phyloP scores from a whole-genome alignment of 2,113 vertebrate genomes.

The Mus spicilegus region DNA sequence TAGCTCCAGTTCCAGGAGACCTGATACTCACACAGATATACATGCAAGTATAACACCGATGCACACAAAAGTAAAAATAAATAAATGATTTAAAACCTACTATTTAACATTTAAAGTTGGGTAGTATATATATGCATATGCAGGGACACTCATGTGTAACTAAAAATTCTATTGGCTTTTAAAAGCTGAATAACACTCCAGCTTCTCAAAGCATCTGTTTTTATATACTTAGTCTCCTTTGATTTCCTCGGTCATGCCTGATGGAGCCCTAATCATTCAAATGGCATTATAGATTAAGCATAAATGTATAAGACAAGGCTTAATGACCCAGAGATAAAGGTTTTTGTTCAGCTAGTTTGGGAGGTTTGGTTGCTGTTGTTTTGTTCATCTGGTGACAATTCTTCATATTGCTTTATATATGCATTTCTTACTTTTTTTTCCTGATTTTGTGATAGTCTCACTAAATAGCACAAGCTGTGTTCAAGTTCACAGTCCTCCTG shows the following conservation, averaged over 20 bases:
- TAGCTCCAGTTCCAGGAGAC: neutral
- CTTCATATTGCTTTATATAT: neutral
- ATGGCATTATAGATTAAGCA: neutral
- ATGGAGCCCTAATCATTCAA: slow-evolving; percentile 28
- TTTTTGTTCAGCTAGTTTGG: neutral
- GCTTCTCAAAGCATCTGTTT: neutral
- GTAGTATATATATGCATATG: neutral
- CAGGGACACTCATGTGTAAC: too few relatives aligned
- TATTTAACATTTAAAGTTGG: neutral
- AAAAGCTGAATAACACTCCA: neutral
- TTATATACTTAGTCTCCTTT: neutral
- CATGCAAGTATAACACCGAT: neutral
- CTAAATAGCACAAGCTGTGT: neutral
- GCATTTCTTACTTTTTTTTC: neutral
- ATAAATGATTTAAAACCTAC: neutral
- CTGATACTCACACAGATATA: neutral
- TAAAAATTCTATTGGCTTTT: neutral
- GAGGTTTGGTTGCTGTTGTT: neutral
- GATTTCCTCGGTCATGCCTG: neutral
- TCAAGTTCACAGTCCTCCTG: neutral
- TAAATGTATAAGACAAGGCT: neutral
- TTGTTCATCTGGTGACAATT: neutral
- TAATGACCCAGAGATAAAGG: neutral
- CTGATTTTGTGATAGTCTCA: neutral
- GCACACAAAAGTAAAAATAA: neutral